phyloP scores from a whole-genome alignment of 30 jellyfish, hydroid and myxozoan species.

The Aurelia aurita region DNA sequence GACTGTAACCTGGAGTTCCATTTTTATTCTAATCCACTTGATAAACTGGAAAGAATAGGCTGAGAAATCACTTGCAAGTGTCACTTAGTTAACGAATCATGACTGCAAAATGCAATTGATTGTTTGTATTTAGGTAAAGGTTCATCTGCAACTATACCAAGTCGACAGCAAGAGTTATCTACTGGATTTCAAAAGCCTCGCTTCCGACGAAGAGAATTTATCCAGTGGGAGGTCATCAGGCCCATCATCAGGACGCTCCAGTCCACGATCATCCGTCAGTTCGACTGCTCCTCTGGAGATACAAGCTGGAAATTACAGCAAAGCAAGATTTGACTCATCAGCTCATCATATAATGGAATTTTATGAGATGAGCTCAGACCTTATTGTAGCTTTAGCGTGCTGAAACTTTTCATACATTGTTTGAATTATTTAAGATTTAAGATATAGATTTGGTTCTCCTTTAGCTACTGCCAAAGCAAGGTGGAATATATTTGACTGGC shows the following conservation, averaged over 20 bases:
- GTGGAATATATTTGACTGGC: too few relatives aligned
- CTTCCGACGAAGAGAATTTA: conserved; percentile 79
- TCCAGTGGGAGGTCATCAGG: conserved; percentile 57
- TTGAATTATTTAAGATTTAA: too few relatives aligned
- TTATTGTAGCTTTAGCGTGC: conserved; percentile 93
- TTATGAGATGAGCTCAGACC: conserved; percentile 87
- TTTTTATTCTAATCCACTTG: too few relatives aligned
- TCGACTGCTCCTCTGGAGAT: conserved; percentile 56
- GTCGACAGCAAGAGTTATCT: conserved; percentile 86
- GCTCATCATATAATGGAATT: conserved; percentile 91
- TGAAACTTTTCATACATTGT: not conserved
- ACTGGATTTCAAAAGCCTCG: conserved; percentile 89
- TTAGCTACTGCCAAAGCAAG: too few relatives aligned
- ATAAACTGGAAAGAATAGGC: too few relatives aligned
- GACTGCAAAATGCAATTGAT: not conserved
- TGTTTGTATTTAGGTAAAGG: conserved; percentile 49
- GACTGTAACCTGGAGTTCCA: too few relatives aligned
- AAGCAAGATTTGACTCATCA: conserved; percentile 52
- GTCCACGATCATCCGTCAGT: conserved; percentile 57
- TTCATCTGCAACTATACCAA: conserved; percentile 81
- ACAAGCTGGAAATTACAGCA: conserved; percentile 68
- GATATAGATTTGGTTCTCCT: too few relatives aligned
- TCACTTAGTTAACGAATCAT: too few relatives aligned
- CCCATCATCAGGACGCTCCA: conserved; percentile 62
- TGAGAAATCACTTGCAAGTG: too few relatives aligned